These are phyloP conservation scores for Heteromyza rotundicornis DNA, from an alignment of 2,888 invertebrate genomes.

Conservation along the genomic window DNA sequence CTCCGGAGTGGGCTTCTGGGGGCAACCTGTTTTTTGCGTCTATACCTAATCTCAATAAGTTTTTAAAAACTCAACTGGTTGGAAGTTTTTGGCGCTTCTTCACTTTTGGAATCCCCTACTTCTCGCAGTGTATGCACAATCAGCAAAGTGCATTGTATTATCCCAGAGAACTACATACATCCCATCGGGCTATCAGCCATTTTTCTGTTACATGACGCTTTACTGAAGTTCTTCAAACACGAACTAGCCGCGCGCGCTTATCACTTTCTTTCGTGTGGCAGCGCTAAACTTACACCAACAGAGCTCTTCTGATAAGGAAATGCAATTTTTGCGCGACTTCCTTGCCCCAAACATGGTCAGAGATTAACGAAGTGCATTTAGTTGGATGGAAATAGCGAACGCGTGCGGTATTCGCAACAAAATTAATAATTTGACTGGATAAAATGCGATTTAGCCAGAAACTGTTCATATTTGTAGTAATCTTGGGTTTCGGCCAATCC, in stretches of 20 bases:
- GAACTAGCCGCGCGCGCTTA: background rate
- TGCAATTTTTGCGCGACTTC: background rate
- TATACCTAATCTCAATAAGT: no score
- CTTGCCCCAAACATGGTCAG: background rate
- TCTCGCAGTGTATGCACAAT: no score
- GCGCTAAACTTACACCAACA: background rate
- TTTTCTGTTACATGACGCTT: background rate
- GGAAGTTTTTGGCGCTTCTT: no score
- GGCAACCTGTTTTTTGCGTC: no score
- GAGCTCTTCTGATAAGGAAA: background rate
- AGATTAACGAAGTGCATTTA: background rate
- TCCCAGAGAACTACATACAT: conserved; percentile 1
- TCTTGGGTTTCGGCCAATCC: conserved; percentile 18
- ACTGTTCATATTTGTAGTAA: background rate
- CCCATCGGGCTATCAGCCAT: background rate
- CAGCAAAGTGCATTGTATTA: no score
- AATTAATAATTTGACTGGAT: no score
- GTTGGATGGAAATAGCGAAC: background rate
- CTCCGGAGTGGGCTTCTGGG: no score
- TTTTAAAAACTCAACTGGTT: no score
- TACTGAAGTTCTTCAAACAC: background rate
- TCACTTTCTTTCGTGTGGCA: background rate
- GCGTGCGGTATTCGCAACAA: background rate
- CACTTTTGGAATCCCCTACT: no score
- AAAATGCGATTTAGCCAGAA: background rate